Base-by-base conservation (phyloP, 1,140 invertebrate genomes). In the Sycobia sp. region DNA sequence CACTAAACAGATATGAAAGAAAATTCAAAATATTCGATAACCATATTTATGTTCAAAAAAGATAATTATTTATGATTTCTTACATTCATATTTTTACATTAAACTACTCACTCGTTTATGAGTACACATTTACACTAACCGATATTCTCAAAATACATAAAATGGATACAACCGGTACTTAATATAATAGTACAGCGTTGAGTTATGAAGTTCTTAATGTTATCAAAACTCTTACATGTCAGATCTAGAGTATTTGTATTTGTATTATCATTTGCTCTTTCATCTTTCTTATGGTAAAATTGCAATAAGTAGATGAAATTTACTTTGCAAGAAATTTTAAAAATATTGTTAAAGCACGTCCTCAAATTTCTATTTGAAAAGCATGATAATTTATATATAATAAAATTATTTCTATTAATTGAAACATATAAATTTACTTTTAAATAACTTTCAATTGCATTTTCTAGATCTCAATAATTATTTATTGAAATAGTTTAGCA, bases 171-270 rank as follows among this genome's bases (percentile, higher is more conserved):
- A n/a, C n/a, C n/a, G n/a, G n/a, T n/a, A n/a, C n/a, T n/a, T n/a
- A 39, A n/a, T 11, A 11, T 10, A 11, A 4, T 39, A 25, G 7
- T 44, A 10, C 5, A 16, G 41, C 41, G 29, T 58, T 58, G 56
- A 49, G 43, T 39, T 22, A 60, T 50, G 34, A 39, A 60, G 47
- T 51, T 60, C 20, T 58, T 25, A 27, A 54, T 43, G 11, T 49
- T 57, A 55, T 78, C 78, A 81, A 81, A 81, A 81, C 79, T 81
- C 79, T 81, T 80, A 77, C 73, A 65, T 76, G 79, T 81, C 79
- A 80, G 77, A 81, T 79, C n/a, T n/a, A n/a, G n/a, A n/a, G n/a
- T n/a, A n/a, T n/a, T n/a, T n/a, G n/a, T n/a, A n/a, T n/a, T n/a
- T n/a, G n/a, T n/a, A 78, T 76, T 27, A 63, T 50, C 58, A 36